A percentile compares a stretch with the other conserved stretches of the same genome.
phyloP scores from a whole-genome alignment of 2,888 invertebrate species.

The Cosmia trapezina region DNA sequence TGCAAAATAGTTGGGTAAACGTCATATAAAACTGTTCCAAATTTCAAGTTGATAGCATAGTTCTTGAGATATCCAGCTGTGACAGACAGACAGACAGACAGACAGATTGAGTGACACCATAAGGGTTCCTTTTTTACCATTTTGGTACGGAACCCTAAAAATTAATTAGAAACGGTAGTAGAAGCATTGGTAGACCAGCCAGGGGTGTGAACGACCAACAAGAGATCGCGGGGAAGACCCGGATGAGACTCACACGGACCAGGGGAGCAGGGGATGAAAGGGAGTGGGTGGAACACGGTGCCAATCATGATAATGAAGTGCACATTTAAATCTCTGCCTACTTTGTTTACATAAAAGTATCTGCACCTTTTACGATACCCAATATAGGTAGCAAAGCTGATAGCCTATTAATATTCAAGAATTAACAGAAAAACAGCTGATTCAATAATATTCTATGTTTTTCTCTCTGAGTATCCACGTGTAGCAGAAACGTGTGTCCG shows the following conservation, averaged over 20 bases:
- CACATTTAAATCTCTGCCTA: background rate
- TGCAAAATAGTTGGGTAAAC: no score
- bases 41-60: no score
- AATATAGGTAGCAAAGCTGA: background rate
- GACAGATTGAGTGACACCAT: no score
- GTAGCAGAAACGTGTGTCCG: conserved; percentile 41
- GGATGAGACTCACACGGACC: background rate
- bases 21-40: no score
- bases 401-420: conserved; percentile 1
- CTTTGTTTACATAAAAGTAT: conserved; percentile 13
- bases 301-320: background rate
- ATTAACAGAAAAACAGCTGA: conserved; percentile 48
- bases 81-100: no score
- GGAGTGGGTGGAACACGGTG: background rate
- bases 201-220: background rate
- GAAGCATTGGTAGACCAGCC: background rate
- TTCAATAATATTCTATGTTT: conserved; percentile 34
- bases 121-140: no score
- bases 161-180: background rate
- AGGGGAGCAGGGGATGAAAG: no score
- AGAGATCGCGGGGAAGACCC: background rate
- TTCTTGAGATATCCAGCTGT: no score
- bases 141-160: no score
- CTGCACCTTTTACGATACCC: background rate
- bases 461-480: conserved; percentile 48